These are phyloP conservation scores for Characodon lateralis DNA, from an alignment of 2,797 vertebrate species.

Conservation along the genomic window DNA sequence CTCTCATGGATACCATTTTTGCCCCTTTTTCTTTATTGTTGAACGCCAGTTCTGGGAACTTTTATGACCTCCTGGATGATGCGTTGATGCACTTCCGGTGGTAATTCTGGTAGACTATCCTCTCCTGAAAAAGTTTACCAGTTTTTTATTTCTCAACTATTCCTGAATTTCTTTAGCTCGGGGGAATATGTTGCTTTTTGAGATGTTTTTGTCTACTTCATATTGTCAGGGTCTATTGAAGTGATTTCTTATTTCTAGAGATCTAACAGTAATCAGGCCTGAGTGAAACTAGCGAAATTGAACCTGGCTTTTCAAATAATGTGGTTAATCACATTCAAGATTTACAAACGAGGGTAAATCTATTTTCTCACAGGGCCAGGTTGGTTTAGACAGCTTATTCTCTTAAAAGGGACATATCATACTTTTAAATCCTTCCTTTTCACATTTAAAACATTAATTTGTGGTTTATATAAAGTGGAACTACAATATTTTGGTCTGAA, in stretches of 20 bases:
- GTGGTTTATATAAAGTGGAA: no score
- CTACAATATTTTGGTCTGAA: no score
- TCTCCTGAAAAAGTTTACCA: neutral
- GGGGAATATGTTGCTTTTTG: neutral
- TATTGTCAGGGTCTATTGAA: neutral
- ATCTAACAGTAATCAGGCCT: no score
- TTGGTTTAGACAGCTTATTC: neutral
- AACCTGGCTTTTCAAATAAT: no score
- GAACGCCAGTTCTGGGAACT: neutral
- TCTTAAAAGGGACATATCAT: no score
- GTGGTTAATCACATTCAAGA: no score
- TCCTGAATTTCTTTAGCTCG: neutral
- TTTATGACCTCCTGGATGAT: neutral
- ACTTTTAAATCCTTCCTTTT: no score
- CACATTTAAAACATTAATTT: no score
- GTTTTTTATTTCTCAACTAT: neutral
- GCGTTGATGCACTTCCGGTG: neutral
- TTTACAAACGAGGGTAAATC: no score
- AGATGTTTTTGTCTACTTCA: neutral
- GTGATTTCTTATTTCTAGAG: neutral
- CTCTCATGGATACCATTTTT: neutral
- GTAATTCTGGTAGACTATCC: neutral
- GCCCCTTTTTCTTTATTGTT: neutral
- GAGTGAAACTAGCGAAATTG: no score
- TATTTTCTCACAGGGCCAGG: neutral